Evolutionary conservation across 2,113 vertebrate genomes (phyloP), one percentile per base, ranked within the genome.

Genomic region (Prinia subflava): DNA sequence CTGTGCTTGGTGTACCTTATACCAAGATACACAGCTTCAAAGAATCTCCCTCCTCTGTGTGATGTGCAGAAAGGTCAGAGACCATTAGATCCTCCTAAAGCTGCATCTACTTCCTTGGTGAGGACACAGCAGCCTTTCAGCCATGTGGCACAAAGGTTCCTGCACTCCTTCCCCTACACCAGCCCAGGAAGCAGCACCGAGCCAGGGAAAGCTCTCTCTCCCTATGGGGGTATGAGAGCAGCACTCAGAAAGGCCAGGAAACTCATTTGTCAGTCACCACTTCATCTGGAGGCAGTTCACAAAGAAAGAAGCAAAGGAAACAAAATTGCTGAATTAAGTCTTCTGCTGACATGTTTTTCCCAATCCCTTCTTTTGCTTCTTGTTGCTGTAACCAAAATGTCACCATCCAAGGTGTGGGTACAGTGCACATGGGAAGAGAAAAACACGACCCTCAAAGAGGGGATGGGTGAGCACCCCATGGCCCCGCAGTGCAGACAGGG

Each of bases 111-210:
- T 41, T 49, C 62, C 11, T 1, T 1, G 2, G 15, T 1, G 11
- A 33, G 20, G 33, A 13, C 12, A 28, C 20, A 57, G 41, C 33
- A 83, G 23, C 31, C 33, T n/a, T 12, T 22, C 42, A 75, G 62
- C 25, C 3, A 0, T 0, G 0, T 1, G 5, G 31, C 4, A 1
- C 3, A 0, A 37, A 11, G 8, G 1, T 1, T 78, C 23, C 63
- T 44, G 15, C 3, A 5, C 21, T 69, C 20, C 41, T 27, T 39
- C n/a, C 27, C 44, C 23, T 37, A 15, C 13, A 9, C 20, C 44
- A 67, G 47, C 50, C 53, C 35, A 49, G 1, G 5, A 39, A 30
- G 52, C 24, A 37, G n/a, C 37, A 74, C 22, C 24, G 50, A 68
- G 19, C 24, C 46, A 35, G 21, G 24, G 13, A 4, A 41, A 70